These are phyloP conservation scores for Caenorhabditis becei DNA, from an alignment of 2,888 invertebrate species.

Conservation along the genomic window DNA sequence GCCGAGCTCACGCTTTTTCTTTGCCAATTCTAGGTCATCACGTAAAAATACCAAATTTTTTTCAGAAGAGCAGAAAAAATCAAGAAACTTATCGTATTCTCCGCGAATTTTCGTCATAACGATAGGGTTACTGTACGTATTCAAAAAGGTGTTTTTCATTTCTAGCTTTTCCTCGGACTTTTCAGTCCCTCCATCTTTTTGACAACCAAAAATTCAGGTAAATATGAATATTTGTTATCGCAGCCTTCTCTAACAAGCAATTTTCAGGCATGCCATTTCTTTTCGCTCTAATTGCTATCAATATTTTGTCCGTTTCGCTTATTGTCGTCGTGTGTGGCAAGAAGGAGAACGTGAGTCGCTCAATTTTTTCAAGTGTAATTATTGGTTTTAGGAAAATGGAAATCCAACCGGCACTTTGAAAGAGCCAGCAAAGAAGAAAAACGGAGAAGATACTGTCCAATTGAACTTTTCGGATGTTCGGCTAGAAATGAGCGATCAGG, in stretches of 20 bases:
- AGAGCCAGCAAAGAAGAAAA: neutral
- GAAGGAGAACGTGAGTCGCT: slow-evolving; percentile 29
- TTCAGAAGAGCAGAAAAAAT: slow-evolving; percentile 4
- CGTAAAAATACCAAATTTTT: slow-evolving; percentile 8
- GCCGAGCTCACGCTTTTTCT: slow-evolving; percentile 2
- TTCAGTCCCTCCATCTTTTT: neutral
- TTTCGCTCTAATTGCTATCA: slow-evolving; percentile 46
- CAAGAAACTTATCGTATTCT: no score
- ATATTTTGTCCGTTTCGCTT: slow-evolving; percentile 42
- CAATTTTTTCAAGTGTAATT: neutral
- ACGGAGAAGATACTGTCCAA: neutral
- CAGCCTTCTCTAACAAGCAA: neutral
- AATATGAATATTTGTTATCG: neutral
- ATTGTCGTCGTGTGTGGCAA: slow-evolving; percentile 35
- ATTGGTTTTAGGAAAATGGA: slow-evolving; percentile 7
- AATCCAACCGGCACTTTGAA: neutral
- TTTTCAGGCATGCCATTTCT: slow-evolving; percentile 35
- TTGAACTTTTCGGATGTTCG: slow-evolving; percentile 4
- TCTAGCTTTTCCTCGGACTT: neutral
- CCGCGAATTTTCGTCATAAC: no score
- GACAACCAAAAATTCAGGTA: slow-evolving; percentile 17
- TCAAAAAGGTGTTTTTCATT: neutral
- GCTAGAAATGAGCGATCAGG: neutral
- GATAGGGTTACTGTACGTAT: no score
- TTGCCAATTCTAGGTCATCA: neutral